Conservation (phyloP, 2,113 vertebrate species). For the Salvelinus namaycush region DNA sequence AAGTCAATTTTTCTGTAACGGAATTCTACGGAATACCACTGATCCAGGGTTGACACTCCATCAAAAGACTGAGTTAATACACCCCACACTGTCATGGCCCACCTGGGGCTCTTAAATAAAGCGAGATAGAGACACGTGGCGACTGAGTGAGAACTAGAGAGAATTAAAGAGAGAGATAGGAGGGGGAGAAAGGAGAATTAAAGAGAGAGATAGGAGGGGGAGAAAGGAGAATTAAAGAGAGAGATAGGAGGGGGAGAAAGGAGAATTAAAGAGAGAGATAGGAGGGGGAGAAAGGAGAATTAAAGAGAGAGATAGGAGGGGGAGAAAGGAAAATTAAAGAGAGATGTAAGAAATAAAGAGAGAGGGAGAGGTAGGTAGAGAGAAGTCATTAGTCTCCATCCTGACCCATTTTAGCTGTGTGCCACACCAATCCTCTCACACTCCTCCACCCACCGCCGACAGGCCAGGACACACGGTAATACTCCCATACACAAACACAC, state of each 20-base stretch:
- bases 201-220: conserved; percentile 34
- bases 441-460: conserved; percentile 38
- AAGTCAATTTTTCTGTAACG: conserved; percentile 49
- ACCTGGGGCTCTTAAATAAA: conserved; percentile 16
- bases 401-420: conserved; percentile 63
- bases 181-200: conserved; percentile 40
- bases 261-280: conserved; percentile 19
- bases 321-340: conserved; percentile 37
- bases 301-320: conserved; percentile 21
- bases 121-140: conserved; percentile 36
- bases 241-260: conserved; percentile 34
- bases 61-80: conserved; percentile 44
- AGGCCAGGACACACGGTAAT: conserved; percentile 24
- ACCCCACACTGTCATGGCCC: conserved; percentile 33
- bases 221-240: conserved; percentile 18
- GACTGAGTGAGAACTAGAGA: not conserved
- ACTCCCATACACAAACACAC: conserved; percentile 11
- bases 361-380: conserved; percentile 35
- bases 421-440: conserved; percentile 48
- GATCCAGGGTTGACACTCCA: conserved; percentile 43
- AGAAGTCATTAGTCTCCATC: conserved; percentile 49
- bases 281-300: not conserved
- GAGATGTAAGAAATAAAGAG: conserved; percentile 21
- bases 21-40: conserved; percentile 38
- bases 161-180: conserved; percentile 13